phyloP scores from a whole-genome alignment of 2,113 vertebrate genomes.

The Phocoena phocoena region DNA sequence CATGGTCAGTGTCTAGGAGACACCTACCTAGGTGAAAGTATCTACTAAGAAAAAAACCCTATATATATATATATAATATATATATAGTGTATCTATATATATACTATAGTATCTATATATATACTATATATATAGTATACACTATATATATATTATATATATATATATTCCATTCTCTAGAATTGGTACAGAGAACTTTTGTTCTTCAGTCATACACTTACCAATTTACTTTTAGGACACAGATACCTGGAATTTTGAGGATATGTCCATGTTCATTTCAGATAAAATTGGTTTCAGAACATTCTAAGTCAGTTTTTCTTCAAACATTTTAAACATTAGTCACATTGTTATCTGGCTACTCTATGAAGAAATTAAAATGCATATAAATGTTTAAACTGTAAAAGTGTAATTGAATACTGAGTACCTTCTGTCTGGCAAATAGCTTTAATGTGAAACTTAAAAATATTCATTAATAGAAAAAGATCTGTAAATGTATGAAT shows the following conservation, averaged over 20 bases:
- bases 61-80: too few relatives aligned
- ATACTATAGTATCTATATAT: too few relatives aligned
- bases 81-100: too few relatives aligned
- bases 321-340: neutral
- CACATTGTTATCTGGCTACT: neutral
- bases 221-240: neutral
- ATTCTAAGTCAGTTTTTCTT: conserved; percentile 5
- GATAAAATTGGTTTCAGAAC: neutral
- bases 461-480: neutral
- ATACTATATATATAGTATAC: neutral
- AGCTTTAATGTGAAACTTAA: neutral
- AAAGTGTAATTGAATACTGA: neutral
- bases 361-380: neutral
- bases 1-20: neutral
- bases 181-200: neutral
- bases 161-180: neutral
- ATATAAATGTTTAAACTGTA: neutral
- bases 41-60: neutral
- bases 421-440: neutral
- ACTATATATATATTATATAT: neutral
- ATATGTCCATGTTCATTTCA: neutral
- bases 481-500: neutral
- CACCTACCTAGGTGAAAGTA: neutral
- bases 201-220: neutral
- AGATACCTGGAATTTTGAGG: neutral